Base-by-base conservation (phyloP, 2,888 invertebrate species). In the Lasioglossum leucozonium region DNA sequence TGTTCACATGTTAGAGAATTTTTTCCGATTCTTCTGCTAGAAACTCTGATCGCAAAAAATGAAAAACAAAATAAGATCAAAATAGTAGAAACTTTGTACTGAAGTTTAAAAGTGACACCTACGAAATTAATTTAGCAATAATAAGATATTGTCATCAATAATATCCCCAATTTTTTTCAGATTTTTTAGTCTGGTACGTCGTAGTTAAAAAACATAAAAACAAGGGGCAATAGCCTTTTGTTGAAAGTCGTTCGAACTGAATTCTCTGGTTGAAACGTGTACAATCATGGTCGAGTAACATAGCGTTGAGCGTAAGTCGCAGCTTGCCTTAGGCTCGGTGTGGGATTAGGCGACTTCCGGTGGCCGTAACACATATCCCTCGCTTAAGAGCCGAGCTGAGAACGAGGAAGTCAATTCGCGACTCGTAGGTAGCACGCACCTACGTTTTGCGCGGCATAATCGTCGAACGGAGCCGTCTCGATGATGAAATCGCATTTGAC, bases 321-420 rank as follows among this genome's bases (percentile, higher is more conserved):
- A 18, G 34, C 62, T 62, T 34, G 18, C 30, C 18, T 30, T 18
- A 3, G 30, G 16, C n/a, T 79, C 71, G 42, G 75, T 74, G 82
- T 86, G 72, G 86, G 79, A 77, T 4, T 79, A 74, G 44, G 26
- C 42, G 67, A 72, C 72, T 82, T 82, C 77, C 73, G 71, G 55
- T 47, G 72, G 34, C 47, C 42, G 67, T 67, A 79, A 72, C 72
- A 22, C 26, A 58, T 78, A 72, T 72, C 47, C 18, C 78, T 34
- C 16, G 30, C 42, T 85, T 69, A 72, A 75, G 34, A 71, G 34
- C 37, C 71, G 42, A 51, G 67, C 65, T 73, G 55, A 76, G 77
- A 85, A 79, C 62, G 75, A 78, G 80, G 79, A 82, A 72, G 78
- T 78, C 80, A 72, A 79, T 78, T 87, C 72, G 34, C 34, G 42